phyloP scores from a whole-genome alignment of 2,797 vertebrate species.

The Betta splendens region DNA sequence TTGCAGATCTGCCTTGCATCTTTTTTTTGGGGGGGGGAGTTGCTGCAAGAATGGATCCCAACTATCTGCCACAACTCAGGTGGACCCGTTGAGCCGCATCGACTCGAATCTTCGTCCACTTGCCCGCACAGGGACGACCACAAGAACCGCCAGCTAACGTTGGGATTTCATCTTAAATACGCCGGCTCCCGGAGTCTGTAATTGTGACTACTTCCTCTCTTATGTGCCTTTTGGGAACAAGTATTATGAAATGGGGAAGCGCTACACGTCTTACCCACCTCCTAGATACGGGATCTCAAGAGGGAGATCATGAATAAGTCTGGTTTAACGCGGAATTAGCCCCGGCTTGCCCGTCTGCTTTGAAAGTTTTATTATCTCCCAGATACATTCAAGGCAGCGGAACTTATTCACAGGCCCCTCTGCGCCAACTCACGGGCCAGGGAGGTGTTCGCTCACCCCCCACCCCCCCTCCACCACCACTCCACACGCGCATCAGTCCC shows the following conservation, averaged over 20 bases:
- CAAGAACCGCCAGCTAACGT: slow-evolving; percentile 47
- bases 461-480: not conserved
- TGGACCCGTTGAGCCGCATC: slow-evolving; percentile 48
- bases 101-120: slow-evolving; percentile 1
- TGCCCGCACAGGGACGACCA: slow-evolving; percentile 17
- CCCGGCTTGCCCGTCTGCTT: slow-evolving; percentile 29
- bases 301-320: slow-evolving; percentile 62
- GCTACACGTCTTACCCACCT: slow-evolving; percentile 41
- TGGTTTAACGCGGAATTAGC: slow-evolving; percentile 48
- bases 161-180: slow-evolving; percentile 56
- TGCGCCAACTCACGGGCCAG: slow-evolving; percentile 51
- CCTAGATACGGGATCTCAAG: slow-evolving; percentile 43
- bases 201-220: slow-evolving; percentile 55
- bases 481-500: slow-evolving; percentile 47
- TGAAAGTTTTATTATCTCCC: slow-evolving; percentile 56
- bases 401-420: slow-evolving; percentile 54
- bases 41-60: slow-evolving; percentile 74
- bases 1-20: slow-evolving; percentile 79
- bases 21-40: slow-evolving; percentile 64
- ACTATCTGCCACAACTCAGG: slow-evolving; percentile 54
- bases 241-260: slow-evolving; percentile 66
- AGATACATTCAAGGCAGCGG: slow-evolving; percentile 61
- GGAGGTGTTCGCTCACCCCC: slow-evolving; percentile 30
- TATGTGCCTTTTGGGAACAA: slow-evolving; percentile 55
- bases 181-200: slow-evolving; percentile 67